These are phyloP conservation scores for Tetrao urogallus DNA, from an alignment of 2,113 vertebrate genomes.

Conservation along the genomic window DNA sequence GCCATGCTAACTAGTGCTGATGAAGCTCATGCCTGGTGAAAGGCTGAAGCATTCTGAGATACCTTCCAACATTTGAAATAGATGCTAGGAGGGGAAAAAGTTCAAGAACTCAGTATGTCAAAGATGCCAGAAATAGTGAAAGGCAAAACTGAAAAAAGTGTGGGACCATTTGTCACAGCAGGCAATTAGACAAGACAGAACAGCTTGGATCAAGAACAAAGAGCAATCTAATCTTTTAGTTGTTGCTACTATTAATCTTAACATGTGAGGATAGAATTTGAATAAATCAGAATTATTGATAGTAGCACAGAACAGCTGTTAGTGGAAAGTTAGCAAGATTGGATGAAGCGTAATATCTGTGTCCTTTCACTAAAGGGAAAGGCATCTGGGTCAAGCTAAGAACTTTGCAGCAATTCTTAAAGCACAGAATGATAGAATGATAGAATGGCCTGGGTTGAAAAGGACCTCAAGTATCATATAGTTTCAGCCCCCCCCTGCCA, in stretches of 20 bases:
- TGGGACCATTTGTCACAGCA: neutral
- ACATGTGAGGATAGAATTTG: neutral
- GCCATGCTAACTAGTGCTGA: neutral
- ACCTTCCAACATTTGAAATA: neutral
- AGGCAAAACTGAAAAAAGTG: neutral
- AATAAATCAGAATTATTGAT: slow-evolving; percentile 2
- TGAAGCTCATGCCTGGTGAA: neutral
- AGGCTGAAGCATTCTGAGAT: neutral
- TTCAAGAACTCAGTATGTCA: neutral
- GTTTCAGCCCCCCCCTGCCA: too few species aligned
- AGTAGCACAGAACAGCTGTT: slow-evolving; percentile 52
- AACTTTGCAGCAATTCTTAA: neutral
- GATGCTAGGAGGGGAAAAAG: neutral
- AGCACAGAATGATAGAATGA: too few species aligned
- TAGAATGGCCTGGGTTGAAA: too few species aligned
- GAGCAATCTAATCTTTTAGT: neutral
- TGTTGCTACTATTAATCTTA: slow-evolving; percentile 3
- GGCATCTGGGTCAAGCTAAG: neutral
- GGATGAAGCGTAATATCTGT: neutral
- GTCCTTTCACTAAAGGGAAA: neutral
- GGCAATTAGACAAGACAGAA: slow-evolving; percentile 30
- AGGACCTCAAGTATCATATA: too few species aligned
- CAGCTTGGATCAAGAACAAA: slow-evolving; percentile 39
- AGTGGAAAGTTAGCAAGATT: neutral
- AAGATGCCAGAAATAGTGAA: neutral